Percentiles rank a stretch among this genome's conserved stretches.
Evolutionary conservation across 37 sponge, comb jelly and placozoan species (phyloP).

Genomic region (Petrosia ficiformis): DNA sequence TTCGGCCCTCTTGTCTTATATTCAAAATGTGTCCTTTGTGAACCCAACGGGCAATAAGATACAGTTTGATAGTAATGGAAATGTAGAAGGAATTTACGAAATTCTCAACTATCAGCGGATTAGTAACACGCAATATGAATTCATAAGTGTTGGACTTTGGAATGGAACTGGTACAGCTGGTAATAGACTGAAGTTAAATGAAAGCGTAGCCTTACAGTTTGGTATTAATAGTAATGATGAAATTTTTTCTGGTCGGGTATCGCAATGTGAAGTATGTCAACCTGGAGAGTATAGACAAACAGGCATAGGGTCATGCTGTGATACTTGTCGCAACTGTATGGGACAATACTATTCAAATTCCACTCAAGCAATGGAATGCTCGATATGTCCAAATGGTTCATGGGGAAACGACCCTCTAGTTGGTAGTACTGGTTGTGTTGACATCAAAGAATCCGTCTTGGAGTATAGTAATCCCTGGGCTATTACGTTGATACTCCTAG

Average conservation of each 20-base stretch:
- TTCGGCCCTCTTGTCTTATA: slow-evolving; percentile 1
- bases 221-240: not conserved
- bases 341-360: slow-evolving; percentile 21
- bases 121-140: not conserved
- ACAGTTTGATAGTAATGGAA: slow-evolving; percentile 37
- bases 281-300: slow-evolving; percentile 10
- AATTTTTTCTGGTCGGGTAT: slow-evolving; percentile 4
- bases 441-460: not conserved
- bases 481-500: slow-evolving; percentile 40
- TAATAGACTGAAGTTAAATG: not conserved
- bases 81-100: slow-evolving; percentile 24
- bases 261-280: slow-evolving; percentile 34
- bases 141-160: slow-evolving; percentile 35
- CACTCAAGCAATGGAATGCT: slow-evolving; percentile 4
- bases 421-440: slow-evolving; percentile 37
- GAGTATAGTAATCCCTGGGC: slow-evolving; percentile 4
- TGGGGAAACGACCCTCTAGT: slow-evolving; percentile 44
- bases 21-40: slow-evolving; percentile 41
- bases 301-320: slow-evolving; percentile 33
- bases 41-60: slow-evolving; percentile 22
- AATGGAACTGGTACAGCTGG: not conserved
- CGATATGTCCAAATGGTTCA: slow-evolving; percentile 11
- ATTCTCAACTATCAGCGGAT: slow-evolving; percentile 33
- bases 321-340: slow-evolving; percentile 43
- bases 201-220: slow-evolving; percentile 21